Conservation (phyloP, 2,797 vertebrate genomes). For the Callimico goeldii region DNA sequence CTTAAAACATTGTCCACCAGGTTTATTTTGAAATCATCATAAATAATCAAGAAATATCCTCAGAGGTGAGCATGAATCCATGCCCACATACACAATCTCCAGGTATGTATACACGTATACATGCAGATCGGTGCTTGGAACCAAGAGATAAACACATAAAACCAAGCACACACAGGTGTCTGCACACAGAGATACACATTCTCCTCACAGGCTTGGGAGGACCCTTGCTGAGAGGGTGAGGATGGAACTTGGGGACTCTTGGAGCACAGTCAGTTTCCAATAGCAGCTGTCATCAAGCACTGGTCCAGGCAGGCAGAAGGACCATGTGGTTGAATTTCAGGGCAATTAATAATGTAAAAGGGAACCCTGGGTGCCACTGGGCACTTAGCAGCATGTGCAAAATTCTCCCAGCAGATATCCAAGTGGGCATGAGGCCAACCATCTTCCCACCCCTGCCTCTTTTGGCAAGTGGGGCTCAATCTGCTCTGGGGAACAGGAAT, state of each 20-base stretch:
- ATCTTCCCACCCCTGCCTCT: constrained; percentile 41
- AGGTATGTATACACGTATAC: background rate
- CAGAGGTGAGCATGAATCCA: background rate
- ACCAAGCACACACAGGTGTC: background rate
- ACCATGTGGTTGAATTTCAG: constrained; percentile 68
- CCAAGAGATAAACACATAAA: background rate
- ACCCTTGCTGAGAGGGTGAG: constrained; percentile 60
- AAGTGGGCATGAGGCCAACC: constrained; percentile 69
- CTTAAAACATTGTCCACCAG: background rate
- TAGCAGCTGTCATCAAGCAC: constrained; percentile 65
- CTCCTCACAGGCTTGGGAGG: constrained; percentile 34
- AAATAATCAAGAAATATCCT: background rate
- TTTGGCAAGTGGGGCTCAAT: constrained; percentile 60
- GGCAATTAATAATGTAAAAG: constrained; percentile 76
- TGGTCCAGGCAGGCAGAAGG: constrained; percentile 65
- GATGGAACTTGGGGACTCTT: constrained; percentile 63
- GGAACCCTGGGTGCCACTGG: constrained; percentile 76
- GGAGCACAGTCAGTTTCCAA: constrained; percentile 69
- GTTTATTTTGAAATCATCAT: background rate
- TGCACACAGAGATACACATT: background rate
- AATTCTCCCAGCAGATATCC: constrained; percentile 77
- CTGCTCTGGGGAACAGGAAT: constrained; percentile 41
- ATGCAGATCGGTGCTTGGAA: background rate
- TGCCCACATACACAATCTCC: background rate
- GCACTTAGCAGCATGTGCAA: constrained; percentile 69